Conservation (phyloP, 2,888 invertebrate species). For the Celastrina argiolus region DNA sequence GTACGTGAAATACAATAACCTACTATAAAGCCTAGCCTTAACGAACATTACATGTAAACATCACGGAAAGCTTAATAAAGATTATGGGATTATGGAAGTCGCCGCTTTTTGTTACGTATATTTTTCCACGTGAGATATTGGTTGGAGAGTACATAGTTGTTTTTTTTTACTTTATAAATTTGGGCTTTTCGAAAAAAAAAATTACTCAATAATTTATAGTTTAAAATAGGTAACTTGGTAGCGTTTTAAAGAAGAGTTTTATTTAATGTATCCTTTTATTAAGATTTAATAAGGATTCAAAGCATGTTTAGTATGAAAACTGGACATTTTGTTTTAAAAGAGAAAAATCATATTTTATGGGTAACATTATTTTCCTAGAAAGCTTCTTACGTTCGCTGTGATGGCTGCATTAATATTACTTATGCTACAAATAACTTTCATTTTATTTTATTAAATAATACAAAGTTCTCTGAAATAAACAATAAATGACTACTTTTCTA, state of each 20-base stretch:
- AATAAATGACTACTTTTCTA: no score
- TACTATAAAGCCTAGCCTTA: conserved; percentile 44
- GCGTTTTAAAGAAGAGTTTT: no score
- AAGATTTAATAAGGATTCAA: not conserved
- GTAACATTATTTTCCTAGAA: conserved; percentile 59
- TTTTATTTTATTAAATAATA: conserved; percentile 52
- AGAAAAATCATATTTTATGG: conserved; percentile 72
- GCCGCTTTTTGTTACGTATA: not conserved
- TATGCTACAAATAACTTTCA: conserved; percentile 57
- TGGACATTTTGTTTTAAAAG: conserved; percentile 32
- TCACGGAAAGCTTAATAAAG: conserved; percentile 47
- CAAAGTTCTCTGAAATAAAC: conserved; percentile 26
- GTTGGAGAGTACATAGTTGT: not conserved
- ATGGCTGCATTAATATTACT: conserved; percentile 60
- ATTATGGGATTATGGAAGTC: conserved; percentile 39
- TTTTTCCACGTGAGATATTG: not conserved
- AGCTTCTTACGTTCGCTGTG: conserved; percentile 52
- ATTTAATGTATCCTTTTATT: no score
- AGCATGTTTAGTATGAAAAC: not conserved
- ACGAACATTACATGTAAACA: conserved; percentile 44
- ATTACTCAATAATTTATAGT: no score
- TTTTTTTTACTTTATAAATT: no score
- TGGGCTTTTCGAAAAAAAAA: no score
- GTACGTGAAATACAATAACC: no score
- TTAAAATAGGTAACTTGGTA: no score